Base-by-base conservation (phyloP, 2,113 vertebrate genomes). In the Tyrannus savana region DNA sequence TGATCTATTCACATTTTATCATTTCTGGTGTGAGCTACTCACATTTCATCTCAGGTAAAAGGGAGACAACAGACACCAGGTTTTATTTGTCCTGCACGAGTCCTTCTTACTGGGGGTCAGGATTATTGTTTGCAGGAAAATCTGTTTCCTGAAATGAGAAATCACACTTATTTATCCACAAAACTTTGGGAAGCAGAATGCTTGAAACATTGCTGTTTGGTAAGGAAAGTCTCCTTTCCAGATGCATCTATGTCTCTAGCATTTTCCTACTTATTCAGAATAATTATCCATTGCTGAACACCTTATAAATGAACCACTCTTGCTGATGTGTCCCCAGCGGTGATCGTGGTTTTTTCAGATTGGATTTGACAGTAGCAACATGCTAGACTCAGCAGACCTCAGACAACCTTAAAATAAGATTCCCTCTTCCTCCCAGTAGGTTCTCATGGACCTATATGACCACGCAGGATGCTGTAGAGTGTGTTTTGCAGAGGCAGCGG, bases 401-500 rank as follows among this genome's bases (percentile, higher is more conserved):
- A 25, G 23, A 42, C 7, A 41, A 4, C 12, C 28, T 53, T 63
- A 18, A 75, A 76, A 66, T 1, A 7, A 41, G 23, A 27, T 27
- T 21, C 23, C 12, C 15, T 42, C 3, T 50, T 35, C 8, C 6
- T 28, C 15, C 3, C 1, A 0, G 5, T 25, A 41, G 17, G 27
- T 41, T 63, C 60, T 63, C 37, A 30, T 30, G 25, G 37, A 41
- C 18, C 27, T 6, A 21, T 0, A 0, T 21, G 30, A 33, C 21
- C 24, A 9, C 5, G 19, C 15, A 33, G 17, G 22, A 27, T 68
- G 35, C 24, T 47, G 9, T 3, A 12, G 30, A 46, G 46, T 8
- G 2, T 7, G 12, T 62, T 75, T 62, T 39, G 31, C n/a, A n/a
- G n/a, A 75, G 31, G 14, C 19, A 21, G 5, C 44, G 37, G 85